Evolutionary conservation across 2,113 vertebrate genomes (phyloP), one percentile per base, ranked within the genome.

Genomic region (Apteryx mantelli): DNA sequence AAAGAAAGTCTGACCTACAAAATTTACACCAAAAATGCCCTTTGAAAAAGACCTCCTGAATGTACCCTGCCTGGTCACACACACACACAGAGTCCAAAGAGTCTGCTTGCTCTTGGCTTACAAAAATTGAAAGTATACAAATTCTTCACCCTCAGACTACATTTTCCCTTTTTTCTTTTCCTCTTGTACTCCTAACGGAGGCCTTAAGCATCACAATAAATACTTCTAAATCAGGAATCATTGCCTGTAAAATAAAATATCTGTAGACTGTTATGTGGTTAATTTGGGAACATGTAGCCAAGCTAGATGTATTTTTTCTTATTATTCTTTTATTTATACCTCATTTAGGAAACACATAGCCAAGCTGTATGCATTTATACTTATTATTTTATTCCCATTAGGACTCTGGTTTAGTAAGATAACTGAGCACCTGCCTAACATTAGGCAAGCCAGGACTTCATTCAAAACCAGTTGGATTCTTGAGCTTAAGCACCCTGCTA

Each of bases 1-100:
- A 92, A 94, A 93, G 76, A 74, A 91, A 92, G 17, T 4, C 61
- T 1, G 0, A 91, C 74, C 65, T 82, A 82, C 74, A 93, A 80
- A 92, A 82, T 69, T 76, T 78, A 8, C 17, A 46, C 64, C n/a
- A 3, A 78, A n/a, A 91, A 13, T 87, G 48, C 46, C 66, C 74
- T 93, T 83, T 86, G 86, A 94, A 95, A 91, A 77, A 68, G 83
- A 78, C 88, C 69, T 84, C 60, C 76, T 91, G 55, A 81, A 81
- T 63, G 8, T 75, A 21, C 52, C 81, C 76, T 92, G 70, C 69
- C 52, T 88, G 52, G 56, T 94, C 42, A 75, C 44, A 55, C 63
- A 73, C 11, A 52, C 48, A n/a, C 55, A 56, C 30, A 68, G 0
- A 84, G 44, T 65, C 88, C 74, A 84, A 89, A 97, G 56, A 83